Conservation (phyloP, 1,140 invertebrate species). For the Drosophila chauvacae region DNA sequence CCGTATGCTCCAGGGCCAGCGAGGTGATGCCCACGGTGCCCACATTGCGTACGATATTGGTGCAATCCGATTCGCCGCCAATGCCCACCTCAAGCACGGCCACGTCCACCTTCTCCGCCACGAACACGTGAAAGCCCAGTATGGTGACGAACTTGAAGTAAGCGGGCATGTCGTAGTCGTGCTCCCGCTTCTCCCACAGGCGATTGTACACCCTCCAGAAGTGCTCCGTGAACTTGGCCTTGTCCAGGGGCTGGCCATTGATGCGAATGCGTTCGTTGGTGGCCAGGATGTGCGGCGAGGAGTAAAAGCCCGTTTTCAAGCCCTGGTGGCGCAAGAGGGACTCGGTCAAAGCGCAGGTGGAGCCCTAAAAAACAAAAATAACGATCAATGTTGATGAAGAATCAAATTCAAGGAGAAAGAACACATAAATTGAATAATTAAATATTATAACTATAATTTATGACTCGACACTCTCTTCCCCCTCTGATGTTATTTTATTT, state of each 20-base stretch:
- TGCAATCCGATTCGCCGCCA: conserved; percentile 97
- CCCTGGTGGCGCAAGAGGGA: conserved; percentile 94
- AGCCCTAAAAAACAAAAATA: conserved; percentile 86
- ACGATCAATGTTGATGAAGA: not conserved
- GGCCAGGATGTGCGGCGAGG: conserved; percentile 96
- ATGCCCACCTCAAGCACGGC: conserved; percentile 98
- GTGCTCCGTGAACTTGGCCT: conserved; percentile 90
- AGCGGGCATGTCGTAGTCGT: conserved; percentile 92
- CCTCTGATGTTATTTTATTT: not conserved
- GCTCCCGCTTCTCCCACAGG: conserved; percentile 86
- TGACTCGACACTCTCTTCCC: not conserved
- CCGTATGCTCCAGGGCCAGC: conserved; percentile 95
- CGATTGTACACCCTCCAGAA: conserved; percentile 94
- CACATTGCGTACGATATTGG: conserved; percentile 94
- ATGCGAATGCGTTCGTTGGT: conserved; percentile 97
- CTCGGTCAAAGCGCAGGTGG: conserved; percentile 97
- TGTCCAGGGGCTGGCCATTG: conserved; percentile 91
- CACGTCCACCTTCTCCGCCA: conserved; percentile 95
- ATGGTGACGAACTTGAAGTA: conserved; percentile 98
- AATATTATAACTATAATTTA: not conserved
- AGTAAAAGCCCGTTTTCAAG: conserved; percentile 96
- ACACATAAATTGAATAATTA: not conserved
- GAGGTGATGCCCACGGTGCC: conserved; percentile 95
- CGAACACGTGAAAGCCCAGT: conserved; percentile 95
- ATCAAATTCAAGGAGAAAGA: not conserved